Evolutionary conservation across 2,113 vertebrate species (phyloP), one percentile per base, ranked within the genome.

Genomic region (Potamarius usumacintae): DNA sequence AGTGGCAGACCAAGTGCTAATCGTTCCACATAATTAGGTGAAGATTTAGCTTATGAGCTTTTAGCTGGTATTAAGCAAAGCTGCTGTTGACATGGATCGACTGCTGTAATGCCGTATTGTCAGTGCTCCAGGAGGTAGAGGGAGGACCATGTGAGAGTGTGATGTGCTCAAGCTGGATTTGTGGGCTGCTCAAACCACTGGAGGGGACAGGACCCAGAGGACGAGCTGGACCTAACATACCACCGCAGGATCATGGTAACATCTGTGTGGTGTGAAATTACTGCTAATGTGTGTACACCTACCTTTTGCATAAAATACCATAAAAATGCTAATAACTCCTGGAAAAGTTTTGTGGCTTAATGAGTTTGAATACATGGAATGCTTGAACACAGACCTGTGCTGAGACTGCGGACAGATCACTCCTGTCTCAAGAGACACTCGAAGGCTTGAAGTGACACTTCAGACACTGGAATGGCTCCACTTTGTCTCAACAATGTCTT

Each of bases 31-130:
- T 96, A 95, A 96, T 96, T 96, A 96, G 94, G 94, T 93, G 93
- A 96, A 96, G 95, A 95, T 96, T 96, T 96, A 95, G 95, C 95
- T 95, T 95, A 94, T 95, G 96, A 91, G 94, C 94, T 95, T 96
- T 96, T 94, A 96, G 95, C 93, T 92, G 95, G 95, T 95, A 95
- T 96, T 96, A 96, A 95, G 95, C 95, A 96, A 96, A 96, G 95
- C 95, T 95, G 94, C 94, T 95, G 95, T 95, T 96, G 95, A 96
- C 95, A 95, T 96, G 95, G 94, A 95, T 94, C 94, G 95, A 96
- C 94, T 96, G 95, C 95, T 96, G 94, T 95, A 96, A 95, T 95
- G 94, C 94, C 94, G 94, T 95, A 95, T 95, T 96, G 95, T 96
- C 95, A 95, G 92, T 94, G 95, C 94, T 95, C 94, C 93, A 95